Evolutionary conservation across 2,888 invertebrate genomes (phyloP).

Genomic region (Anthrax anthrax): DNA sequence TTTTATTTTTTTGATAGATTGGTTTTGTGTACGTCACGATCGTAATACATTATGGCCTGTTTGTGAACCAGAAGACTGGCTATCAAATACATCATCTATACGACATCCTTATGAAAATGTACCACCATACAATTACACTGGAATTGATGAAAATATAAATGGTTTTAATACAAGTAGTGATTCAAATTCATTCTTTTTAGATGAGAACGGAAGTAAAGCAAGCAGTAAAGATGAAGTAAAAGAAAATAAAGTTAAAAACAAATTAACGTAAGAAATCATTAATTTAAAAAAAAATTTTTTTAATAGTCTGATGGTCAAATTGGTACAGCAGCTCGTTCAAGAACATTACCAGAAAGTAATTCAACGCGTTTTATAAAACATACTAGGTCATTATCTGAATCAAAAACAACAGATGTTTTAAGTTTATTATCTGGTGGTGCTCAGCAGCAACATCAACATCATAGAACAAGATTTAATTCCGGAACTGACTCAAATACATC

Average conservation of each 20-base stretch:
- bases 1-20: conserved; percentile 34
- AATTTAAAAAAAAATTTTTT: background rate
- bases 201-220: conserved; percentile 21
- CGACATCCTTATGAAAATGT: conserved; percentile 32
- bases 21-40: conserved; percentile 63
- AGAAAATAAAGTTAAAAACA: too few relatives aligned
- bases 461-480: conserved; percentile 42
- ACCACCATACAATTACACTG: conserved; percentile 30
- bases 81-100: conserved; percentile 35
- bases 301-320: conserved; percentile 10
- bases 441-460: conserved; percentile 21
- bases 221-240: conserved; percentile 17
- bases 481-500: conserved; percentile 68
- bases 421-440: conserved; percentile 21
- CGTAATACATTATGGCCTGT: conserved; percentile 64
- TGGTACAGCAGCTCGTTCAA: conserved; percentile 21
- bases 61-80: conserved; percentile 49
- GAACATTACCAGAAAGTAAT: conserved; percentile 40
- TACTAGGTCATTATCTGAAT: conserved; percentile 51
- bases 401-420: conserved; percentile 48
- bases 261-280: background rate
- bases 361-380: conserved; percentile 37
- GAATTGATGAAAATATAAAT: conserved; percentile 31
- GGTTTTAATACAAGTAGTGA: conserved; percentile 29
- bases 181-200: conserved; percentile 27